Evolutionary conservation across 2,888 invertebrate species (phyloP), one percentile per base, ranked within the genome.

Genomic region (Rotaria socialis): DNA sequence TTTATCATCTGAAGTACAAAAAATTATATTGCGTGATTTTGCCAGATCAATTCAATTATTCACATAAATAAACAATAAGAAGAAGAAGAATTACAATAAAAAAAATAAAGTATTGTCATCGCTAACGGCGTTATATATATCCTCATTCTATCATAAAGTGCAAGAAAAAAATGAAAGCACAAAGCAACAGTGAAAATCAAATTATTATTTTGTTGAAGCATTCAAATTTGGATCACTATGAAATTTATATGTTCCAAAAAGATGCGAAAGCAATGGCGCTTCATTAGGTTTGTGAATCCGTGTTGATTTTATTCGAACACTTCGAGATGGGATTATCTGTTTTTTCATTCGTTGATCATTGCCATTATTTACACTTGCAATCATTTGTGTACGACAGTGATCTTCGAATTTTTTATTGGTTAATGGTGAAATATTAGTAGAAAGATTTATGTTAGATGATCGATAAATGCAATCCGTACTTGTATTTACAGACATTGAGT

Each of bases 141-240:
- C 19, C 35, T 67, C 35, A 41, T 67, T 4, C 41, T 67, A 14
- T 67, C 16, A 67, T 19, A 35, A 27, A 35, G 19, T 35, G 35
- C 19, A 27, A 67, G 35, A 19, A 67, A 35, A 67, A 35, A 16
- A 67, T 4, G 35, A 67, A 14, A 27, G 16, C 5, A 16, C 6
- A 35, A 67, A 67, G 11, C 11, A 67, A 19, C 4, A 16, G 19
- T 19, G n/a, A n/a, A 2, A 7, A 2, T 80, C 6, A 43, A 75
- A 22, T 75, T 75, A 80, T 80, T 80, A 8, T 47, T 80, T 80
- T 43, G n/a, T 47, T 80, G n/a, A 14, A 24, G 11, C 24, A 43
- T 80, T 80, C 24, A 80, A 47, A 47, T 80, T 47, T n/a, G 80
- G 24, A 80, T 80, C 80, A 80, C 80, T 80, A 80, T 80, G 43